Conservation (phyloP, 2,113 vertebrate species). For the Xiphophorus maculatus region DNA sequence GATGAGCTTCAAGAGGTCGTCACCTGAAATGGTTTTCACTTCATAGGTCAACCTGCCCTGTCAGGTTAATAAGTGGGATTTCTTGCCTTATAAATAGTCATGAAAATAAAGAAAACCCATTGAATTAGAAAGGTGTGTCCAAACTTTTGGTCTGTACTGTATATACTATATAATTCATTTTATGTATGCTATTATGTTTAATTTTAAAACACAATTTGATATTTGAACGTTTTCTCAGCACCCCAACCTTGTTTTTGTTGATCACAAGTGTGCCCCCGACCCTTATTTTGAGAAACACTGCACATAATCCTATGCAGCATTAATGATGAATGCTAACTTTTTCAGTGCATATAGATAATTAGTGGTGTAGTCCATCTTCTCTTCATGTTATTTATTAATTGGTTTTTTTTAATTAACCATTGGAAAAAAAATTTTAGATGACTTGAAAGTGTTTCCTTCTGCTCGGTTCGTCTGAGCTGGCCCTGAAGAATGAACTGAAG, state of each 20-base stretch:
- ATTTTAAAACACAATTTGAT: no score
- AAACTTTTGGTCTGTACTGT: no score
- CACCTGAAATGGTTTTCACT: no score
- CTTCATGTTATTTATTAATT: neutral
- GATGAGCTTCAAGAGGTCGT: no score
- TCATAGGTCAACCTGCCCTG: no score
- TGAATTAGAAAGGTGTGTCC: no score
- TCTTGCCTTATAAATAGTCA: no score
- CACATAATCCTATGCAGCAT: neutral
- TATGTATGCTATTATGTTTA: neutral
- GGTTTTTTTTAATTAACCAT: neutral
- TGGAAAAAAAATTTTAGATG: neutral
- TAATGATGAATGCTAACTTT: neutral
- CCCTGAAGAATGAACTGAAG: neutral
- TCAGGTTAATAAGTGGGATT: no score
- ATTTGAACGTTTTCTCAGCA: no score
- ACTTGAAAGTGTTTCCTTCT: neutral
- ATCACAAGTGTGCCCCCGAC: neutral
- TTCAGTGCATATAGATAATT: neutral
- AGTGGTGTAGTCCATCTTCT: neutral
- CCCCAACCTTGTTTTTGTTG: no score
- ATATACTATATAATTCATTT: no score
- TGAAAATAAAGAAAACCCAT: no score
- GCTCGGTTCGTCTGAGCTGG: neutral
- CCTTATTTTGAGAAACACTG: neutral